Percentiles rank a stretch among this genome's conserved stretches.
Conservation (phyloP, 2,113 vertebrate genomes). For the Rhodinocichla rosea region DNA sequence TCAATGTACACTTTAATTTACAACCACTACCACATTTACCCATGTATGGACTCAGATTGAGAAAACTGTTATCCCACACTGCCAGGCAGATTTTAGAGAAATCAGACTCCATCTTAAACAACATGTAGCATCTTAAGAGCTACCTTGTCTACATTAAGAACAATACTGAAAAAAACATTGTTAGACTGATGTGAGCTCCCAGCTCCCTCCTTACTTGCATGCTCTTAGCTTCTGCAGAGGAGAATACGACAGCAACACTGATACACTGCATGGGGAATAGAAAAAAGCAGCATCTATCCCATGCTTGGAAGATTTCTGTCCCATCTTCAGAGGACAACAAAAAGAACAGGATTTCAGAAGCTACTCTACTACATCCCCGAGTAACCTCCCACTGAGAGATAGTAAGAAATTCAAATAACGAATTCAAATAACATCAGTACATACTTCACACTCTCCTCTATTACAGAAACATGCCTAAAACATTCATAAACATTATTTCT, state of each 20-base stretch:
- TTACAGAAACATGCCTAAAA: background rate
- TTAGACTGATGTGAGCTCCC: background rate
- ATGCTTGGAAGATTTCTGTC: background rate
- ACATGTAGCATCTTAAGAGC: background rate
- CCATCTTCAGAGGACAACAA: background rate
- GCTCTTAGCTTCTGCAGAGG: background rate
- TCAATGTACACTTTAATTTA: background rate
- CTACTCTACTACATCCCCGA: background rate
- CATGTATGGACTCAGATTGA: background rate
- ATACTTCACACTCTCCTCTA: background rate
- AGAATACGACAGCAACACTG: background rate
- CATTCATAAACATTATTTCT: background rate
- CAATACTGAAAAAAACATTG: background rate
- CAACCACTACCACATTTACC: background rate
- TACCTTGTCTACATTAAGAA: background rate
- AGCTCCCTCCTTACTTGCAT: background rate
- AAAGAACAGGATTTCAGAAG: background rate
- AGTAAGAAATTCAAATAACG: background rate
- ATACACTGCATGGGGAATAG: background rate
- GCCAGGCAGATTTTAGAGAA: background rate
- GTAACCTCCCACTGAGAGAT: background rate
- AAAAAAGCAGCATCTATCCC: background rate
- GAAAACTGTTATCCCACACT: background rate
- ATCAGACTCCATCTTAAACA: background rate
- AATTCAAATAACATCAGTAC: background rate